These are phyloP conservation scores for Cecropterus lyciades DNA, from an alignment of 1,140 invertebrate genomes.

Conservation along the genomic window DNA sequence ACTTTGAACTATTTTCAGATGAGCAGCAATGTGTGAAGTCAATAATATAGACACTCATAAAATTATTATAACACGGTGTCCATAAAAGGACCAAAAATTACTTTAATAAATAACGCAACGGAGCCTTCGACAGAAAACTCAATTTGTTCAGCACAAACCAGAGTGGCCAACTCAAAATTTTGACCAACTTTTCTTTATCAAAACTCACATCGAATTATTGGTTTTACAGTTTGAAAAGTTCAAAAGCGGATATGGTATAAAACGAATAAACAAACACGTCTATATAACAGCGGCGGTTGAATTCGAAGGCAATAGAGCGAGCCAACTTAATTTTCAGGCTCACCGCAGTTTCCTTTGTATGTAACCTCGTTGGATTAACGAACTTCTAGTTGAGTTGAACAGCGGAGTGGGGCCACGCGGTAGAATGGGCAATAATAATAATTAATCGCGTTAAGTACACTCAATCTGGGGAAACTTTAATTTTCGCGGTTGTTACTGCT, in stretches of 20 bases:
- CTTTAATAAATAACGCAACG: constrained; percentile 3
- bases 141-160: constrained; percentile 5
- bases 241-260: constrained; percentile 20
- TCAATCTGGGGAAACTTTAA: constrained; percentile 35
- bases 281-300: constrained; percentile 51
- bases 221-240: constrained; percentile 28
- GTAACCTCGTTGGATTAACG: constrained; percentile 64
- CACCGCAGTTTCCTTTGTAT: constrained; percentile 75
- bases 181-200: constrained; percentile 19
- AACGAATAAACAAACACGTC: constrained; percentile 33
- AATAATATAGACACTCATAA: too few relatives aligned
- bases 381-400: constrained; percentile 62
- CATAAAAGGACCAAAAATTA: neutral
- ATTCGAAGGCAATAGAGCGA: constrained; percentile 76
- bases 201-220: constrained; percentile 28
- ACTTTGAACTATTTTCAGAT: too few relatives aligned
- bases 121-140: constrained; percentile 5
- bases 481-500: constrained; percentile 10
- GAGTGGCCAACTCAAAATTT: constrained; percentile 4
- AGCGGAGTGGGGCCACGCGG: constrained; percentile 30
- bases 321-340: constrained; percentile 79
- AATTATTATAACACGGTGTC: too few relatives aligned
- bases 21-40: too few relatives aligned
- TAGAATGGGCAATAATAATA: constrained; percentile 35
- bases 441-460: constrained; percentile 34